phyloP scores from a whole-genome alignment of 2,888 invertebrate genomes.

The Mactromeris polynyma region DNA sequence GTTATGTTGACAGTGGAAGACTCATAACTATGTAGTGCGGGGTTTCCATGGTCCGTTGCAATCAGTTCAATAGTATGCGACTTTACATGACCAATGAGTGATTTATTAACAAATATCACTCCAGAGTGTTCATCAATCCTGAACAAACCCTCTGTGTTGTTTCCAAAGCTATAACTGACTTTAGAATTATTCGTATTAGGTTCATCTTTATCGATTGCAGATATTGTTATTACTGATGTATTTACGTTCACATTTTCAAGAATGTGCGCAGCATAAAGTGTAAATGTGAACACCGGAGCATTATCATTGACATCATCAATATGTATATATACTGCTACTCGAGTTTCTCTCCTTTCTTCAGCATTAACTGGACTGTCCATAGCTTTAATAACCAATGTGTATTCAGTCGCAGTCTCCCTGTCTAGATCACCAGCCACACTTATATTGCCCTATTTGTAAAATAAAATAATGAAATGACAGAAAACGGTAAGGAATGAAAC shows the following conservation, averaged over 20 bases:
- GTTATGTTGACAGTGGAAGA: conserved; percentile 40
- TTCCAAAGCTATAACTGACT: conserved; percentile 23
- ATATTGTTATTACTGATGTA: conserved; percentile 8
- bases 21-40: conserved; percentile 3
- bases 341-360: conserved; percentile 33
- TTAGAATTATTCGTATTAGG: conserved; percentile 34
- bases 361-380: conserved; percentile 43
- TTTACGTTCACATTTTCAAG: conserved; percentile 35
- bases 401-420: conserved; percentile 37
- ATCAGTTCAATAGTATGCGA: conserved; percentile 35
- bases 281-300: conserved; percentile 43
- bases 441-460: conserved; percentile 48
- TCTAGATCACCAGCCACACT: conserved; percentile 34
- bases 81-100: conserved; percentile 38
- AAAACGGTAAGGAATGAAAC: background rate
- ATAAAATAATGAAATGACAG: too few species aligned
- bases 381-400: conserved; percentile 45
- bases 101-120: conserved; percentile 42
- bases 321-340: conserved; percentile 19
- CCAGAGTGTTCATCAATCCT: conserved; percentile 40
- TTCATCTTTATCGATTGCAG: conserved; percentile 52
- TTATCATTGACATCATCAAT: conserved; percentile 63
- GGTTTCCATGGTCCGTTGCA: conserved; percentile 52
- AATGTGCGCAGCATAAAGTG: conserved; percentile 1
- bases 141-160: conserved; percentile 37